A percentile compares a stretch with the other conserved stretches of the same genome.
phyloP scores from a whole-genome alignment of 2,113 vertebrate genomes.

The Odocoileus virginianus region DNA sequence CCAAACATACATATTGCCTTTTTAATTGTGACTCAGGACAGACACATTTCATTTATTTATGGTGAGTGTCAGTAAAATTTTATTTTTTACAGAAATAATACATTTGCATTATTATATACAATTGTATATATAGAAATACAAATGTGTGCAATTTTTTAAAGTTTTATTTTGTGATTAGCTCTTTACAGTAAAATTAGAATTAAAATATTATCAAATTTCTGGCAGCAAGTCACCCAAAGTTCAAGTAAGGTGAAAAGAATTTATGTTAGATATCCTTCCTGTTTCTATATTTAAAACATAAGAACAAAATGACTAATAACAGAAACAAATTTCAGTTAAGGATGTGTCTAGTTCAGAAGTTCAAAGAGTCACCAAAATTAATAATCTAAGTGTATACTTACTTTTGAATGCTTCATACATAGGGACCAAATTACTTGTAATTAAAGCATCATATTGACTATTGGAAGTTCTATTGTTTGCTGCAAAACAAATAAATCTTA shows the following conservation, averaged over 20 bases:
- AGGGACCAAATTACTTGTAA: slow-evolving; percentile 91
- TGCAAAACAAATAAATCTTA: slow-evolving; percentile 65
- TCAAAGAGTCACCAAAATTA: neutral
- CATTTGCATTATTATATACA: neutral
- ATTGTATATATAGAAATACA: neutral
- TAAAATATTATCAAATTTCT: slow-evolving; percentile 24
- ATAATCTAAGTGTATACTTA: slow-evolving; percentile 76
- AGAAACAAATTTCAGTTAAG: neutral
- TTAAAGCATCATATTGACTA: slow-evolving; percentile 87
- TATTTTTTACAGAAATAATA: neutral
- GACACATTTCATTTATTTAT: neutral
- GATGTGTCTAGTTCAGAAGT: neutral
- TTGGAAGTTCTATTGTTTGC: slow-evolving; percentile 78
- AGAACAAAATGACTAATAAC: neutral
- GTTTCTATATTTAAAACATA: neutral
- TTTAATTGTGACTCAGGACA: neutral
- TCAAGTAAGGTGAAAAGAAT: neutral
- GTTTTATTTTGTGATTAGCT: neutral
- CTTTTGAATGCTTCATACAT: slow-evolving; percentile 89
- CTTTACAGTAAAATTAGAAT: neutral
- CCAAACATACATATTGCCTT: neutral
- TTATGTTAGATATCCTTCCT: neutral
- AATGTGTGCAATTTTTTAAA: neutral
- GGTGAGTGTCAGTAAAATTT: neutral
- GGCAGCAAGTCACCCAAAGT: neutral